phyloP scores from a whole-genome alignment of 2,797 vertebrate genomes.

The Astyanax mexicanus region DNA sequence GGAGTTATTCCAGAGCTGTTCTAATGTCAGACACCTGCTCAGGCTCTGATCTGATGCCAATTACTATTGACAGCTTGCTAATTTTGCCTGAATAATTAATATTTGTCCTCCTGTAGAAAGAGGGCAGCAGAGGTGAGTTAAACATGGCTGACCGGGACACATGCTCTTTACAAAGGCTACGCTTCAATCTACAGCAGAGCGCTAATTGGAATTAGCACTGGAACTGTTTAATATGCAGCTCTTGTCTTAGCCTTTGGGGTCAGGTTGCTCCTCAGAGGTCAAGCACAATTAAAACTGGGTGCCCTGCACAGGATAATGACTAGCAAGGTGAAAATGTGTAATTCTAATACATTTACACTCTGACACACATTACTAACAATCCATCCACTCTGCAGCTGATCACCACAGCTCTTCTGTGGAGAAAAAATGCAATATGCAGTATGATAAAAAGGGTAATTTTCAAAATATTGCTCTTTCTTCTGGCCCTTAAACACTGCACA shows the following conservation, averaged over 20 bases:
- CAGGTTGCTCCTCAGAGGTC: constrained; percentile 45
- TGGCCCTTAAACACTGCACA: no score
- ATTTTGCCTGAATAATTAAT: constrained; percentile 79
- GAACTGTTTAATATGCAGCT: constrained; percentile 47
- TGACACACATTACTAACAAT: constrained; percentile 19
- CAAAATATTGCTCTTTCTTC: no score
- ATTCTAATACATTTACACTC: constrained; percentile 20
- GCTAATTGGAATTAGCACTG: constrained; percentile 64
- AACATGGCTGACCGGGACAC: constrained; percentile 54
- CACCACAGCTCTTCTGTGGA: neutral
- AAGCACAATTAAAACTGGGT: constrained; percentile 46
- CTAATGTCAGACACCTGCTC: constrained; percentile 34
- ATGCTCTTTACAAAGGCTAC: constrained; percentile 39
- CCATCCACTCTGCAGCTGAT: neutral
- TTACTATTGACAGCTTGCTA: constrained; percentile 78
- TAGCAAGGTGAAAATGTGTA: constrained; percentile 41
- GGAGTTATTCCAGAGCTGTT: constrained; percentile 33
- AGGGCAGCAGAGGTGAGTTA: constrained; percentile 61
- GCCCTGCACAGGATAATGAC: constrained; percentile 48
- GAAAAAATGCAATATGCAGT: neutral
- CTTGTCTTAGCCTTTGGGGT: constrained; percentile 50
- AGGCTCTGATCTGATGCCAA: constrained; percentile 66
- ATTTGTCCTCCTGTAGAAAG: constrained; percentile 59
- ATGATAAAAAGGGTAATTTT: no score
- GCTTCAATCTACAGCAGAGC: constrained; percentile 33